phyloP scores from a whole-genome alignment of 2,888 invertebrate species.

The Alviniconcha strummeri region DNA sequence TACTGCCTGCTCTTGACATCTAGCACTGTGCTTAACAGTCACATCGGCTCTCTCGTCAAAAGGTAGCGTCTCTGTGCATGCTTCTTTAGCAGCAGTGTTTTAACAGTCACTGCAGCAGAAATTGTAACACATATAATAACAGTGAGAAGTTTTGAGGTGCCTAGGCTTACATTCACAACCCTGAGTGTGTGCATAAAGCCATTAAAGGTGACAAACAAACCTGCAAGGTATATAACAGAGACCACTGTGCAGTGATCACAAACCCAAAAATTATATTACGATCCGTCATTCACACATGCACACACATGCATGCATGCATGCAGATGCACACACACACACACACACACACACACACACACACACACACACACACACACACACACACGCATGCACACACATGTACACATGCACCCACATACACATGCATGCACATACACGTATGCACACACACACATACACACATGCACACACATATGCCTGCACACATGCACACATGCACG shows the following conservation, averaged over 20 bases:
- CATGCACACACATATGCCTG: neutral
- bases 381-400: constrained; percentile 7
- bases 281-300: neutral
- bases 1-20: constrained; percentile 76
- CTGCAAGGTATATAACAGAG: neutral
- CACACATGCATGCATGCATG: neutral
- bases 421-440: constrained; percentile 24
- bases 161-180: no score
- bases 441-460: neutral
- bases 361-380: constrained; percentile 14
- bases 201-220: neutral
- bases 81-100: neutral
- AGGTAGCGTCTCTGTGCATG: neutral
- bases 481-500: neutral
- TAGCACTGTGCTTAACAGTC: constrained; percentile 57
- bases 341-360: constrained; percentile 24
- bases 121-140: neutral
- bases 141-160: neutral
- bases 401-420: neutral
- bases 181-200: neutral
- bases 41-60: constrained; percentile 53
- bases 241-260: neutral
- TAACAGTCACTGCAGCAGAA: neutral
- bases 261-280: neutral
- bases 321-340: neutral